A percentile compares a stretch with the other conserved stretches of the same genome.
phyloP scores from a whole-genome alignment of 2,113 vertebrate genomes.

The Myotis lucifugus region DNA sequence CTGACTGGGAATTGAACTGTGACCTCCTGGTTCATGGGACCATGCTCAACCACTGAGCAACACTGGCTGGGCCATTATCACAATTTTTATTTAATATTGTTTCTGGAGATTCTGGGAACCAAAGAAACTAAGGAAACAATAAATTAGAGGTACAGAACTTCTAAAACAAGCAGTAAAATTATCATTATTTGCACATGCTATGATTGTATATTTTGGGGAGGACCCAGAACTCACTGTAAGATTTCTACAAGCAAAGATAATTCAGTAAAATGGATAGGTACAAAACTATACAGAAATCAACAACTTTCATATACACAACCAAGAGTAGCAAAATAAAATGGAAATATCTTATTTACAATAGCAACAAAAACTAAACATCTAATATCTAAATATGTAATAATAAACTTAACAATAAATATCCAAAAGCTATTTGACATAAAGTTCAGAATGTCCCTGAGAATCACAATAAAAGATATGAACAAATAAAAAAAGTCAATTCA shows the following conservation, averaged over 20 bases:
- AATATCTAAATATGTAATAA: neutral
- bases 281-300: neutral
- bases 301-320: neutral
- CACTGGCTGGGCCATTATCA: neutral
- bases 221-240: neutral
- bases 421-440: neutral
- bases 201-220: neutral
- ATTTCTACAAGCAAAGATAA: neutral
- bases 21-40: no score
- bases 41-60: no score
- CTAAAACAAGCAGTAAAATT: slow-evolving; percentile 7
- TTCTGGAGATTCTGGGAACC: neutral
- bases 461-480: neutral
- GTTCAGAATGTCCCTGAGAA: neutral
- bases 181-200: neutral
- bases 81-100: neutral
- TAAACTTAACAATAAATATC: neutral
- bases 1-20: no score
- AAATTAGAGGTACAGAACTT: neutral
- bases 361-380: neutral
- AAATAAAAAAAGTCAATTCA: neutral
- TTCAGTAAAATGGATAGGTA: neutral
- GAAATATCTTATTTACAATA: neutral
- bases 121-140: slow-evolving; percentile 5
- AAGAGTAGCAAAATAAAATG: neutral